Conservation (phyloP, 2,888 invertebrate species). For the Sussaba pulchella region DNA sequence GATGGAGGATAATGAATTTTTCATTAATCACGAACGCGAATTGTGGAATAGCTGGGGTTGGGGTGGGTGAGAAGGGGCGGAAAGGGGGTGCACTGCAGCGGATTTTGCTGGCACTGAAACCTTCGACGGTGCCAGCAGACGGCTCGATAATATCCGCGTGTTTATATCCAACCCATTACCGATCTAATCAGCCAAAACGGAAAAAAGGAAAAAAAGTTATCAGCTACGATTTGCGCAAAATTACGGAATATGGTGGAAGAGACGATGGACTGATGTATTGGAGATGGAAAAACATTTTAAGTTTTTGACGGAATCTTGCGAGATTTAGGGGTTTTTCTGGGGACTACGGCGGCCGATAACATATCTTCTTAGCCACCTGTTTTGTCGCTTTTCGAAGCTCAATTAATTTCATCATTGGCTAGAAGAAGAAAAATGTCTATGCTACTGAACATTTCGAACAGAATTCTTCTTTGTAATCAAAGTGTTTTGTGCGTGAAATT, state of each 20-base stretch:
- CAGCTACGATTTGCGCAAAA: neutral
- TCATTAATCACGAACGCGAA: constrained; percentile 56
- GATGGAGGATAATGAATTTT: constrained; percentile 54
- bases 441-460: too few relatives aligned
- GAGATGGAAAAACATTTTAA: neutral
- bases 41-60: constrained; percentile 1
- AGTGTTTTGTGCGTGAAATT: too few relatives aligned
- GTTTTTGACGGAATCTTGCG: too few relatives aligned
- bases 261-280: neutral
- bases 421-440: too few relatives aligned
- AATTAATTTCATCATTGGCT: too few relatives aligned
- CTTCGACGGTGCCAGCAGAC: neutral
- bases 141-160: neutral
- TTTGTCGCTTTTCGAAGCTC: too few relatives aligned
- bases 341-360: too few relatives aligned
- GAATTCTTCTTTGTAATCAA: too few relatives aligned
- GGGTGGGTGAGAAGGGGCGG: neutral
- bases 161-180: constrained; percentile 1
- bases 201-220: too few relatives aligned
- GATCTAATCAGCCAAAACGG: constrained; percentile 1
- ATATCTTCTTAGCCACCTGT: too few relatives aligned
- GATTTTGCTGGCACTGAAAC: neutral
- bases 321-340: too few relatives aligned
- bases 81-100: neutral
- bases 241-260: neutral